Conservation (phyloP, 2,113 vertebrate genomes). For the Osmerus eperlanus region DNA sequence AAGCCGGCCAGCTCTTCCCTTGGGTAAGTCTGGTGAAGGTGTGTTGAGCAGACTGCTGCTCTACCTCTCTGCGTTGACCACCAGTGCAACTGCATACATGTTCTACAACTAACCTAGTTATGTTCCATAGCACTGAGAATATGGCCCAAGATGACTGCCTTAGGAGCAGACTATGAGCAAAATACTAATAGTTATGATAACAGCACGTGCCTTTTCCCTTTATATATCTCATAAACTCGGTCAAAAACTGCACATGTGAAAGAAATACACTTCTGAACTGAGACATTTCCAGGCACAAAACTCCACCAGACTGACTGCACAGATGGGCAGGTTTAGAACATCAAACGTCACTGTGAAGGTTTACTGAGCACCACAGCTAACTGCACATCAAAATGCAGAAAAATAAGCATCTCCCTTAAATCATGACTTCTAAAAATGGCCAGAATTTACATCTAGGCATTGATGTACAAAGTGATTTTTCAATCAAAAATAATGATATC, state of each 20-base stretch:
- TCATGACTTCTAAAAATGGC: background rate
- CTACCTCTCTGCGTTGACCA: background rate
- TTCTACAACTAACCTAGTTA: background rate
- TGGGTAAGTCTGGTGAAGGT: background rate
- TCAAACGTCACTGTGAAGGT: background rate
- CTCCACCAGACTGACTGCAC: background rate
- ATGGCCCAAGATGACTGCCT: no score
- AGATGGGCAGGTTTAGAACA: background rate
- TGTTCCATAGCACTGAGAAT: background rate
- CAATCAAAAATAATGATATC: background rate
- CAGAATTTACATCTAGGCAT: background rate
- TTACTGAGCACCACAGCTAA: background rate
- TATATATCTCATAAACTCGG: background rate
- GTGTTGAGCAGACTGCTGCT: background rate
- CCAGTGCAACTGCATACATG: background rate
- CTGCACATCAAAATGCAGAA: background rate
- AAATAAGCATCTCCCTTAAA: background rate
- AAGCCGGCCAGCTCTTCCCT: background rate
- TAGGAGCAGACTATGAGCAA: no score
- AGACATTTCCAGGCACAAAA: background rate
- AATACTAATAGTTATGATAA: no score
- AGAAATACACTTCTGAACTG: background rate
- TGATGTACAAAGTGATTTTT: slow-evolving; percentile 2
- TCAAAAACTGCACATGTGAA: background rate
- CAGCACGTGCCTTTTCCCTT: background rate